Evolutionary conservation across 2,888 invertebrate species (phyloP), one percentile per base, ranked within the genome.

Genomic region (Doris montereyensis): DNA sequence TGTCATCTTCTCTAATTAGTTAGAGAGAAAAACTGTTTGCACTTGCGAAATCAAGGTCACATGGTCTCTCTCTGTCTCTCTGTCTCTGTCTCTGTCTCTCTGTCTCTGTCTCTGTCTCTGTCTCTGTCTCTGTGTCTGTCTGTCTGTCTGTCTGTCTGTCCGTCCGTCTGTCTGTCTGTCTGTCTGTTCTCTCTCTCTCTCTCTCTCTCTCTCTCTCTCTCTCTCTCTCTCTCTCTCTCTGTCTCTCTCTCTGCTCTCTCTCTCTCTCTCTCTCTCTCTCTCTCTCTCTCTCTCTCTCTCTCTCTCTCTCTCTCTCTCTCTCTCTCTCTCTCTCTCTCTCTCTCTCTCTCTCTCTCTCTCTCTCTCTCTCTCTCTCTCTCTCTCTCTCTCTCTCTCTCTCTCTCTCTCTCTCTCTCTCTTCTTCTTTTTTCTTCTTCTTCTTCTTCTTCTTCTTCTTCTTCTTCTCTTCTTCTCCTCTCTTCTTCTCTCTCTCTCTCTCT

Each of bases 401-500:
- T 76, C 62, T 57, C 76, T 34, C 52, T 67, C 58, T 35, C 24
- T 71, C 71, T 77, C 60, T 70, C 41, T 72, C 28, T 73, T 17
- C 28, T 26, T 72, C 41, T 65, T 32, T 70, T 3, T 68, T 57
- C 3, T 26, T 76, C 4, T 58, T 41, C 21, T 41, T 3, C 24
- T 30, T 28, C 26, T 21, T 58, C 30, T 4, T 21, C 32, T 28
- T n/a, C n/a, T 28, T 17, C n/a, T 58, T 28, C 26, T 58, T 24
- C 5, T 24, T 52, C 2, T 24, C 30, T 13, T 41, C 17, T 28
- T 35, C 1, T 35, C 26, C 21, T 5, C 24, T 4, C 32, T 26
- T 28, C 30, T 30, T 21, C 32, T n/a, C 24, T 32, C n/a, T n/a
- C n/a, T n/a, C n/a, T n/a, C n/a, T n/a, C n/a, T n/a, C n/a, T n/a